Evolutionary conservation across 2,797 vertebrate genomes (phyloP).

Genomic region (Aeoliscus strigatus): DNA sequence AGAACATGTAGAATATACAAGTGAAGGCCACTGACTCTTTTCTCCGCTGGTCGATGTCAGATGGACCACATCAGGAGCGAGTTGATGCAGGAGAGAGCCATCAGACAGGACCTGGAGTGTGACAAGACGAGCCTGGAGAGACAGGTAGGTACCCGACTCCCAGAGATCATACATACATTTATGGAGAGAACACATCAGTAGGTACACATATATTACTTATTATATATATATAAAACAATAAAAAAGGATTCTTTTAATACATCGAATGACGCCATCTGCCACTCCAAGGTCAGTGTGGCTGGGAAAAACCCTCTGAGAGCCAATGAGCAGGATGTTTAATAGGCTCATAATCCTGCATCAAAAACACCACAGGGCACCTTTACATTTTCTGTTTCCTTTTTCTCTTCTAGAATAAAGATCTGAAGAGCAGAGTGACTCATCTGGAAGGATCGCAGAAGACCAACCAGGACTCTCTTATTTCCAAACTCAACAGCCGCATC

Average conservation of each 20-base stretch:
- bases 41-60: slow-evolving; percentile 60
- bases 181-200: background rate
- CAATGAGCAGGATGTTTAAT: background rate
- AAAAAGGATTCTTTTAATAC: background rate
- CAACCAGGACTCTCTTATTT: slow-evolving; percentile 86
- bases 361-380: background rate
- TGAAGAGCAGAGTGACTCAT: slow-evolving; percentile 85
- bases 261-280: background rate
- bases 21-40: too few species aligned
- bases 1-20: too few species aligned
- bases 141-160: slow-evolving; percentile 75
- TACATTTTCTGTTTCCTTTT: background rate
- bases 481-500: slow-evolving; percentile 85
- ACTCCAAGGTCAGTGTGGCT: background rate
- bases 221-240: background rate
- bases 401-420: slow-evolving; percentile 86
- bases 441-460: slow-evolving; percentile 87
- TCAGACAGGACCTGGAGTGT: slow-evolving; percentile 91
- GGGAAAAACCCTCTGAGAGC: background rate
- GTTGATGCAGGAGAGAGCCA: slow-evolving; percentile 85
- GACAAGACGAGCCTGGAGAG: slow-evolving; percentile 94
- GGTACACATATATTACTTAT: too few species aligned
- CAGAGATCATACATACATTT: too few species aligned
- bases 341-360: background rate
- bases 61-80: slow-evolving; percentile 90